Base-by-base conservation (phyloP, 2,797 vertebrate species). In the Acanthurus lineatus region DNA sequence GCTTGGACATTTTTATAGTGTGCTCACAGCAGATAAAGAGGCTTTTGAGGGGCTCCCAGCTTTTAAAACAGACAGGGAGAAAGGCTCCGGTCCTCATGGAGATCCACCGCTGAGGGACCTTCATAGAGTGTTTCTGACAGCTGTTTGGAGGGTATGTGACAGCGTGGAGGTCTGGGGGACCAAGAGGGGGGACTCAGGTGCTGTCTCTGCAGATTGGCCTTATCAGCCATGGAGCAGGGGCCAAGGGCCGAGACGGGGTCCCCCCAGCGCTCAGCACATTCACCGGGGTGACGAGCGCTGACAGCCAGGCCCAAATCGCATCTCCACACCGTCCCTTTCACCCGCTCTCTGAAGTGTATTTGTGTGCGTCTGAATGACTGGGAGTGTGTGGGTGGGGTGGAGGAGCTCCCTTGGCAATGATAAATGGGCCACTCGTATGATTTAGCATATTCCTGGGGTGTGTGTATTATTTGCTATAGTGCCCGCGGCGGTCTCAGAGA, bases 361-460 rank as follows among this genome's bases (percentile, higher is more conserved):
- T 54, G 54, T 75, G 62, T 56, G 45, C 48, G 38, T 79, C 52
- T 85, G 82, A 83, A 72, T 77, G 89, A 75, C 64, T 85, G 16
- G 19, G 66, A 45, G 69, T 76, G 89, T 6, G 77, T 86, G 86
- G 59, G 79, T 70, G 75, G 54, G 65, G 54, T 25, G 72, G 76
- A 73, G 72, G 75, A 0, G 61, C 70, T 82, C 73, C 68, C 78
- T 61, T 91, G 91, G 88, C 91, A 91, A 77, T 94, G 92, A 94
- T 92, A 92, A 93, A 94, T 93, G 89, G 83, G 82, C 86, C 71
- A 60, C 87, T 90, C 82, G 1, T 82, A 83, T 82, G 83, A 82
- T 90, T 92, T 88, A 76, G 89, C 88, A 90, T 92, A 92, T 91
- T 89, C 91, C 89, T 77, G 91, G 73, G 87, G 91, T 83, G 86